phyloP scores from a whole-genome alignment of 1,140 invertebrate genomes.

The Atopsyche davidsoni region DNA sequence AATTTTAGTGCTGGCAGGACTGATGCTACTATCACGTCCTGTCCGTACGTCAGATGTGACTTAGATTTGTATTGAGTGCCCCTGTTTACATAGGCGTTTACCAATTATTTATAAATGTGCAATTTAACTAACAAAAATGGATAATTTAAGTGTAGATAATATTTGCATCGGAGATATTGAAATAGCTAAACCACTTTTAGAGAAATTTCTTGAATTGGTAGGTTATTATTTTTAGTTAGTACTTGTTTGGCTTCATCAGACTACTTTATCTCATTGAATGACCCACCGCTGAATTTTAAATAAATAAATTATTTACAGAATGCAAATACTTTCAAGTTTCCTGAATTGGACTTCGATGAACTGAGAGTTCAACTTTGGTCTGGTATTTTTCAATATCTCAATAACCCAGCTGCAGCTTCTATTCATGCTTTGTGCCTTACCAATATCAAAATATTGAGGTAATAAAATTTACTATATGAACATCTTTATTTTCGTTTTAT shows the following conservation, averaged over 20 bases:
- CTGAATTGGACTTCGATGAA: constrained; percentile 36
- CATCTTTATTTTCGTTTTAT: constrained; percentile 3
- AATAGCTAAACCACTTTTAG: constrained; percentile 7
- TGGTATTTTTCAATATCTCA: constrained; percentile 40
- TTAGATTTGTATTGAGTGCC: too few species aligned
- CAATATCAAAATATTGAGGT: constrained; percentile 43
- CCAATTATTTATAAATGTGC: too few species aligned
- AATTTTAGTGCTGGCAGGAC: too few species aligned
- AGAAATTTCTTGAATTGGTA: constrained; percentile 20
- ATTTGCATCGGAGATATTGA: constrained; percentile 14
- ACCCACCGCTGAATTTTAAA: too few species aligned
- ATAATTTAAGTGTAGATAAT: constrained; percentile 9
- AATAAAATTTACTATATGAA: neutral
- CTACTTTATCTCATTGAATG: neutral
- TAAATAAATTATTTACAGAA: constrained; percentile 36
- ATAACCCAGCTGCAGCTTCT: constrained; percentile 33
- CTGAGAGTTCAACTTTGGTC: constrained; percentile 40
- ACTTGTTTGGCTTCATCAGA: constrained; percentile 14
- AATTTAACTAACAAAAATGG: too few species aligned
- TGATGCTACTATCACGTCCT: too few species aligned
- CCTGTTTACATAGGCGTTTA: too few species aligned
- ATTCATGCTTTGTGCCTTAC: constrained; percentile 39
- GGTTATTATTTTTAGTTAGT: neutral
- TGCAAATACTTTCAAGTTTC: constrained; percentile 39
- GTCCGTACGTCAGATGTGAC: too few species aligned